Base-by-base conservation (phyloP, 2,797 vertebrate genomes). In the Nyctalus aviator region DNA sequence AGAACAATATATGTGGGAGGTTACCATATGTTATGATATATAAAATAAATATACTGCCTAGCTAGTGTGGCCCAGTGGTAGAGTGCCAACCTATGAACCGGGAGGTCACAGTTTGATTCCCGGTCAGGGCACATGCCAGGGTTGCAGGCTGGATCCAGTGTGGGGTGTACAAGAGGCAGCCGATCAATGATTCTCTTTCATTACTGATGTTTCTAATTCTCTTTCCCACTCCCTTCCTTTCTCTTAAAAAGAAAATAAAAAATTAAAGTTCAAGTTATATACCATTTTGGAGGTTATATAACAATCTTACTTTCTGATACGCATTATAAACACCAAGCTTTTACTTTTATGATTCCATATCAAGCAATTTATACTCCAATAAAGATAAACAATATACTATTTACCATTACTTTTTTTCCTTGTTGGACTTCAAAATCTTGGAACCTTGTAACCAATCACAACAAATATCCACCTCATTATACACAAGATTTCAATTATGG, bases 241-340 rank as follows among this genome's bases (percentile, higher is more conserved):
- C 25, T 27, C 57, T 59, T 59, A 27, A 59, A 59, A 62, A 59
- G n/a, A 59, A 59, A 59, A 41, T 41, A 4, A 41, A 59, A 57
- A 93, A 84, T 37, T 79, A 83, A 95, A 88, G 23, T 86, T 81
- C 64, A 68, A 35, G 64, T 68, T 68, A 68, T 2, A 90, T 59
- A 15, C 23, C 68, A 30, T 88, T 94, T 87, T 84, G 78, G 35
- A 88, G 85, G 46, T 81, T 91, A 78, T 35, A 44, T 53, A 94
- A 75, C 32, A 75, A 82, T 8, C 6, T 89, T 46, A 44, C 27
- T 92, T 88, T 94, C 27, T 82, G 32, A 20, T 11, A 81, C 3
- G 91, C n/a, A 18, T 72, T 88, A 87, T 93, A 87, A 93, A 89
- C 50, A 93, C 55, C 11, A 96, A 79, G 14, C n/a, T 95, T 94